These are phyloP conservation scores for Myotis planiceps DNA, from an alignment of 2,797 vertebrate genomes.

Conservation along the genomic window DNA sequence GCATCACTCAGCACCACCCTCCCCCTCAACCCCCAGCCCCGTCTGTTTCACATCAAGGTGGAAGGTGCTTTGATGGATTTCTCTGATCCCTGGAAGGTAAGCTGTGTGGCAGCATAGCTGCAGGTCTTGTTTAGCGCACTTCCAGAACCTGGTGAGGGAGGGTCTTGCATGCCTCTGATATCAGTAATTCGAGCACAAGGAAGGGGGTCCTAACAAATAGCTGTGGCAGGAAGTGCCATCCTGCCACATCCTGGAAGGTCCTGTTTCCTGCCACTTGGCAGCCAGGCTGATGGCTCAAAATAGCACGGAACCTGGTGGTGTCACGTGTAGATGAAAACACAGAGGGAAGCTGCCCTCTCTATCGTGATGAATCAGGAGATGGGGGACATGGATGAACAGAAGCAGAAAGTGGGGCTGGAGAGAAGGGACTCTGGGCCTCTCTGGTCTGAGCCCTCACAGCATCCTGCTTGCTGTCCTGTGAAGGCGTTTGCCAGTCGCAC, in stretches of 20 bases:
- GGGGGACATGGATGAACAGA: background rate
- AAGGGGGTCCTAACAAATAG: background rate
- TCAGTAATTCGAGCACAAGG: background rate
- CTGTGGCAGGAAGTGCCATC: background rate
- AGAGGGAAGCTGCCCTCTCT: background rate
- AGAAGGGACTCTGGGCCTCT: background rate
- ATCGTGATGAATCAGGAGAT: fast-evolving
- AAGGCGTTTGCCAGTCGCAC: fast-evolving
- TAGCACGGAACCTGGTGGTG: fast-evolving
- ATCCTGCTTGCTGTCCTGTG: fast-evolving
- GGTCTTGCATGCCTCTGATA: background rate
- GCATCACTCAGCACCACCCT: fast-evolving
- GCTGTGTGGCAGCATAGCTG: fast-evolving
- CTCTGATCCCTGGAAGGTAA: background rate
- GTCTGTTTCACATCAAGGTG: background rate
- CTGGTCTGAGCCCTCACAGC: fast-evolving
- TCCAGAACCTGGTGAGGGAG: background rate
- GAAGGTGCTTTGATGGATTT: fast-evolving
- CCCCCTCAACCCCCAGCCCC: too few species aligned
- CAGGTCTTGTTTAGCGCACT: background rate
- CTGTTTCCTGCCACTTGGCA: background rate
- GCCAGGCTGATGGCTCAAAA: background rate
- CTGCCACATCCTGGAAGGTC: background rate
- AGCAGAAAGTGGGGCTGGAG: background rate
- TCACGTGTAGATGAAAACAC: background rate